phyloP scores from a whole-genome alignment of 2,888 invertebrate species.

The Vandiemenella viatica region DNA sequence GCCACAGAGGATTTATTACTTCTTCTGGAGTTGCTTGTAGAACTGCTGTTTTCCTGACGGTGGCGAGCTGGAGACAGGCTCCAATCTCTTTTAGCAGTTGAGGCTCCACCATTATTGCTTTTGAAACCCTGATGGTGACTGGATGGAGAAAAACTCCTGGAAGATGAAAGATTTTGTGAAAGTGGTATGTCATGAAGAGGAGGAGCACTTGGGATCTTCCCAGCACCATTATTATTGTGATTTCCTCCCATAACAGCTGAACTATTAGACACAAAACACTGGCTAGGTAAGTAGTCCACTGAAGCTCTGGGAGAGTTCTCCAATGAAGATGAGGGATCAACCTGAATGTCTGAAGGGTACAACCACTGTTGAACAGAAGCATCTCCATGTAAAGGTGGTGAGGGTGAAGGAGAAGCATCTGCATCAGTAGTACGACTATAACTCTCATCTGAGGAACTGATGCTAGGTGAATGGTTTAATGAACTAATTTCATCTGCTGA shows the following conservation, averaged over 20 bases:
- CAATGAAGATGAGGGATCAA: conserved; percentile 29
- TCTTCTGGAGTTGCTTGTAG: conserved; percentile 4
- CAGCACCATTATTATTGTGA: conserved; percentile 18
- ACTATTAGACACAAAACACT: conserved; percentile 26
- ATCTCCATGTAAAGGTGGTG: conserved; percentile 30
- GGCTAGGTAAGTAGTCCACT: conserved; percentile 34
- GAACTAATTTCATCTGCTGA: conserved; percentile 74
- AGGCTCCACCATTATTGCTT: background rate
- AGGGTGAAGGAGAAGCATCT: conserved; percentile 36
- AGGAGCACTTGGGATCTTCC: conserved; percentile 13
- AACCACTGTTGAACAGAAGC: conserved; percentile 40
- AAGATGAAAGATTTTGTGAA: conserved; percentile 14
- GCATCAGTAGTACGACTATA: conserved; percentile 68
- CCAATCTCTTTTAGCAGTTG: conserved; percentile 8
- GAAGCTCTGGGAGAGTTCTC: conserved; percentile 33
- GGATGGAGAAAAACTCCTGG: conserved; percentile 22
- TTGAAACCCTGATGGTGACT: conserved; percentile 11
- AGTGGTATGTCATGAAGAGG: conserved; percentile 8
- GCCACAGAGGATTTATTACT: conserved; percentile 9
- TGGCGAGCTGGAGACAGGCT: conserved; percentile 9
- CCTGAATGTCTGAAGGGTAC: conserved; percentile 45
- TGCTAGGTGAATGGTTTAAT: conserved; percentile 63
- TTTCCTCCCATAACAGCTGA: conserved; percentile 1
- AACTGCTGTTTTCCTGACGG: conserved; percentile 2
- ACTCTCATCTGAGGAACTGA: conserved; percentile 73